Base-by-base conservation (phyloP, 2,797 vertebrate genomes). In the Sitta carolinensis region DNA sequence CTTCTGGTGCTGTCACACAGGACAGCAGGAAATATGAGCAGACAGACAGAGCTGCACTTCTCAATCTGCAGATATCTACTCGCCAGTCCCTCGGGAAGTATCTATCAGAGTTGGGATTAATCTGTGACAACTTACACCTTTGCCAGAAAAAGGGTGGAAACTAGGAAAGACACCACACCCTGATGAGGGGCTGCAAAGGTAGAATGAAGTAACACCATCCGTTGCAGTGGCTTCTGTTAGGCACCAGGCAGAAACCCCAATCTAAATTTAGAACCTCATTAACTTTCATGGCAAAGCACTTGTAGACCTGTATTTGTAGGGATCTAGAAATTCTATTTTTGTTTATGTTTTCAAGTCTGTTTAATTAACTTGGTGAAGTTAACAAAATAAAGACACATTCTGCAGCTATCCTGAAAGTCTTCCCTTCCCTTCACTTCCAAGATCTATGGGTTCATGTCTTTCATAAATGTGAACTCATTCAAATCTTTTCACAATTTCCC, bases 291-390 rank as follows among this genome's bases (percentile, higher is more conserved):
- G 89, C 19, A 90, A 86, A 92, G 63, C 23, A 5, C 52, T 84
- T 25, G 7, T 50, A 83, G 66, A 94, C 66, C 59, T 94, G 20
- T 76, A 85, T 80, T 96, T 76, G 34, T 75, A 87, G 79, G 50
- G 55, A 95, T 78, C 83, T 76, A 89, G 73, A 86, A 95, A 95
- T 95, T 83, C 51, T 94, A 81, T 75, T 96, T 81, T 80, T 94
- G 77, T 96, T 97, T 96, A 91, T 93, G 68, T 97, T 97, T 97
- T 91, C 80, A 91, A 92, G 66, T 90, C 74, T 78, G 76, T 74
- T 95, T 91, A 94, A 96, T 95, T 92, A 96, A 90, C 90, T 91
- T 68, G 57, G 92, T 64, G 68, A 97, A 54, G 87, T 81, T 91
- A 85, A 88, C 61, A 91, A 89, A 89, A 89, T 77, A 90, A 80